phyloP scores from a whole-genome alignment of 1,140 invertebrate genomes.

The Aphelinus certus region DNA sequence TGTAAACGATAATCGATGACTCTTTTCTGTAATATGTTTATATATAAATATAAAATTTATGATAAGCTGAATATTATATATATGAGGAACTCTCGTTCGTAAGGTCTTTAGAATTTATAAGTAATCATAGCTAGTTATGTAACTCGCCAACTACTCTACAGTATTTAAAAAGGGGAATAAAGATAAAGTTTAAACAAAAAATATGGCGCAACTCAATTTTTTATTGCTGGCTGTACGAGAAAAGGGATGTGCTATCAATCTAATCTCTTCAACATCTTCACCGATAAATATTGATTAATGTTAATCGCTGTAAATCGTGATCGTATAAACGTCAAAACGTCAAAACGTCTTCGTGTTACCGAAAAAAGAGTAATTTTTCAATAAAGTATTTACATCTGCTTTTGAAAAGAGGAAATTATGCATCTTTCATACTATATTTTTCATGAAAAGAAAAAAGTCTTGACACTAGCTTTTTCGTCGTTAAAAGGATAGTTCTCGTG shows the following conservation, averaged over 20 bases:
- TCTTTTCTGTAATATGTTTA: slow-evolving; percentile 54
- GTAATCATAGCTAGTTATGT: slow-evolving; percentile 50
- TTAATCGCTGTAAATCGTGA: slow-evolving; percentile 40
- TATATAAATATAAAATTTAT: slow-evolving; percentile 48
- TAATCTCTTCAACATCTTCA: slow-evolving; percentile 33
- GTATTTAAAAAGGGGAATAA: slow-evolving; percentile 53
- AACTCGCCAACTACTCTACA: slow-evolving; percentile 56
- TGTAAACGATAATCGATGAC: slow-evolving; percentile 47
- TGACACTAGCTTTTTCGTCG: slow-evolving; percentile 19
- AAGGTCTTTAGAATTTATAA: slow-evolving; percentile 45
- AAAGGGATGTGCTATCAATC: slow-evolving; percentile 26
- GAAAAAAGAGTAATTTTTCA: slow-evolving; percentile 26
- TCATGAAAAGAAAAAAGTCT: slow-evolving; percentile 19
- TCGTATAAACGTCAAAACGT: slow-evolving; percentile 33
- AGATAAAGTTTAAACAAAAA: slow-evolving; percentile 27
- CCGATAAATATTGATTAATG: slow-evolving; percentile 39
- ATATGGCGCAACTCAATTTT: slow-evolving; percentile 24
- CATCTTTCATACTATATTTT: slow-evolving; percentile 36
- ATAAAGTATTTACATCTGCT: slow-evolving; percentile 23
- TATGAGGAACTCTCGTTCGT: slow-evolving; percentile 29
- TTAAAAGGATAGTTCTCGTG: slow-evolving; percentile 1
- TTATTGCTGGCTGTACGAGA: slow-evolving; percentile 7
- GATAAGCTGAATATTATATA: slow-evolving; percentile 40
- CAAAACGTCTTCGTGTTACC: slow-evolving; percentile 35
- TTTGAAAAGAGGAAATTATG: slow-evolving; percentile 21